Percentiles rank a stretch among this genome's conserved stretches.
Evolutionary conservation across 2,888 invertebrate species (phyloP).

Genomic region (Mesochorus sp.): DNA sequence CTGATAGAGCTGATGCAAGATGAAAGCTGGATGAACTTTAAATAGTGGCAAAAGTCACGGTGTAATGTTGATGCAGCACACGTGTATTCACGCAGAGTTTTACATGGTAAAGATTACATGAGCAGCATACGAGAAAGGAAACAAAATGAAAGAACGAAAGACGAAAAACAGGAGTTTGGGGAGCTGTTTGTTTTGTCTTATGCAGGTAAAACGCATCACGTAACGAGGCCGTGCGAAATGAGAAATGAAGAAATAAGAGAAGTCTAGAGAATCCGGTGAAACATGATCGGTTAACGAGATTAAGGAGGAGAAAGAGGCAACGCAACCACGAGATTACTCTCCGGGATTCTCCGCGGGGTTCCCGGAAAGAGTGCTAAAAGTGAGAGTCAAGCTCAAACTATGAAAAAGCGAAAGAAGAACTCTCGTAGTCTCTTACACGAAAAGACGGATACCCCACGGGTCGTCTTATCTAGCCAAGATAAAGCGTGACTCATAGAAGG

Average conservation of each 20-base stretch:
- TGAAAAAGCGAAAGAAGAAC: slow-evolving; percentile 19
- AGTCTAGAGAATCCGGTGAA: slow-evolving; percentile 65
- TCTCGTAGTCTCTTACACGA: slow-evolving; percentile 16
- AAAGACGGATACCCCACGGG: slow-evolving; percentile 71
- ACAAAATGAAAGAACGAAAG: neutral
- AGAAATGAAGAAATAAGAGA: slow-evolving; percentile 52
- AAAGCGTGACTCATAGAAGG: slow-evolving; percentile 70
- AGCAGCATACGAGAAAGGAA: neutral
- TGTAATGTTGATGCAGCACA: neutral
- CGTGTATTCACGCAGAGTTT: too few species aligned
- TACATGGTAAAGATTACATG: neutral
- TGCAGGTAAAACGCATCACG: slow-evolving; percentile 60
- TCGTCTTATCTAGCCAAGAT: slow-evolving; percentile 75
- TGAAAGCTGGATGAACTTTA: slow-evolving; percentile 1
- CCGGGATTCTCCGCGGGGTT: slow-evolving; percentile 71
- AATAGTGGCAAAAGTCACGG: neutral
- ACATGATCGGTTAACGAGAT: slow-evolving; percentile 75
- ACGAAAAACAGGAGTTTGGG: neutral
- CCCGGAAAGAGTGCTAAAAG: slow-evolving; percentile 73
- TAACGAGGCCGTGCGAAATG: slow-evolving; percentile 72
- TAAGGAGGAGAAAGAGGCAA: slow-evolving; percentile 59
- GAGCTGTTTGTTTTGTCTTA: neutral
- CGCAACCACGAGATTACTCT: slow-evolving; percentile 73
- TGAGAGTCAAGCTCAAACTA: slow-evolving; percentile 38
- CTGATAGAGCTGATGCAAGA: neutral